Percentiles rank a stretch among this genome's conserved stretches.
Evolutionary conservation across 2,113 vertebrate genomes (phyloP).

Genomic region (Felis chaus): DNA sequence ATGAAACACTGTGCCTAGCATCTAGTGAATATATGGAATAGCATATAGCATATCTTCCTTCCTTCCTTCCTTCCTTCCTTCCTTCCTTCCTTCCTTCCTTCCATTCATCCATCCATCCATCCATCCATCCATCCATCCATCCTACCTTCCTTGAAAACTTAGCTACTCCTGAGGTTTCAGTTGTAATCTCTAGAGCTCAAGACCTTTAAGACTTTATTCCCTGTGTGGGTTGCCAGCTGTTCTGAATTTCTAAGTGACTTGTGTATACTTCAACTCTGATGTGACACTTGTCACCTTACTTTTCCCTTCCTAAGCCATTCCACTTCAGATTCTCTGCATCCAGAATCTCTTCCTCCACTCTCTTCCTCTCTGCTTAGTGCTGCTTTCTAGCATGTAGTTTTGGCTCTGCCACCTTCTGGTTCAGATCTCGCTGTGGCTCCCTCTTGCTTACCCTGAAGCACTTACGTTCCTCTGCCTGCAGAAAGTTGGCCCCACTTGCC

Average conservation of each 20-base stretch:
- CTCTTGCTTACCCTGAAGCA: not conserved
- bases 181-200: not conserved
- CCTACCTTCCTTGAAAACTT: not conserved
- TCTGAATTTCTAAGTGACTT: not conserved
- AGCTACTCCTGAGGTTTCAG: no score
- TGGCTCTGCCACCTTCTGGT: not conserved
- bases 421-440: rapidly evolving
- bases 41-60: not conserved
- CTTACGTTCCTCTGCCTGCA: not conserved
- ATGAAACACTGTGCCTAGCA: no score
- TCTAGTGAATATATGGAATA: not conserved
- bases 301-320: no score
- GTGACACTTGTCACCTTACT: not conserved
- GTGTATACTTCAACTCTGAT: rapidly evolving
- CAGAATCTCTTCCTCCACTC: rapidly evolving
- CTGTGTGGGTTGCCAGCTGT: not conserved
- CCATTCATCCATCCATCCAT: not conserved
- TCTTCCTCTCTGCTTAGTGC: not conserved
- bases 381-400: rapidly evolving
- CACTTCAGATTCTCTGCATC: rapidly evolving
- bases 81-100: not conserved
- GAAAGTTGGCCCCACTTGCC: not conserved
- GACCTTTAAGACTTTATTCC: rapidly evolving
- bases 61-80: not conserved
- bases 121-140: not conserved